Evolutionary conservation across 2,888 invertebrate genomes (phyloP).

Genomic region (Ramazzottius varieornatus): DNA sequence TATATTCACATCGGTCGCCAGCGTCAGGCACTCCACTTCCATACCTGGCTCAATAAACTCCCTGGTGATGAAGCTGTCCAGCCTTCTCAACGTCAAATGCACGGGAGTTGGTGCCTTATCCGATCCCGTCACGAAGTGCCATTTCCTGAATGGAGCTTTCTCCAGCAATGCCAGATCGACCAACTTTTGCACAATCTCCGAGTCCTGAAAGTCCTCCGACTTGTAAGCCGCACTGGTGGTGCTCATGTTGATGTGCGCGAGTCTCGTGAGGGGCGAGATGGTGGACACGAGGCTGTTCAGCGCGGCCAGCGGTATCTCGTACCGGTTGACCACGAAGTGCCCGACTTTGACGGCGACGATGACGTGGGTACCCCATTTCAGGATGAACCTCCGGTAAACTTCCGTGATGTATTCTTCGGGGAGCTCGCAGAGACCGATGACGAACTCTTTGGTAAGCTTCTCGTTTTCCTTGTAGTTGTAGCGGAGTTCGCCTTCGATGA

Average conservation of each 20-base stretch:
- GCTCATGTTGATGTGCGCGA: background rate
- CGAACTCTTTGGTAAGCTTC: background rate
- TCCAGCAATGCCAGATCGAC: background rate
- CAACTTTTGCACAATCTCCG: background rate
- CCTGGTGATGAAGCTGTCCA: background rate
- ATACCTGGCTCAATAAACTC: background rate
- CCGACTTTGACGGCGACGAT: constrained; percentile 2
- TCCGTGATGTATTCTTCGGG: background rate
- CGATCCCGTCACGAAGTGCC: background rate
- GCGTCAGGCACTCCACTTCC: background rate
- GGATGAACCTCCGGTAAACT: background rate
- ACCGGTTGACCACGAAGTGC: background rate
- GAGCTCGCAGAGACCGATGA: background rate
- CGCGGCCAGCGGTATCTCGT: background rate
- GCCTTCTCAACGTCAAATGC: background rate
- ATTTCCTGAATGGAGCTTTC: background rate
- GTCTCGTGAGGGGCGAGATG: background rate
- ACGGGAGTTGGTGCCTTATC: background rate
- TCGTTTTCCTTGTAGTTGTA: background rate
- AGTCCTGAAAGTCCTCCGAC: background rate
- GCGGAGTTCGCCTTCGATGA: background rate
- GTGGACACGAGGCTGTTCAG: background rate
- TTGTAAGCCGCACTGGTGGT: background rate
- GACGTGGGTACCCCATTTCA: background rate
- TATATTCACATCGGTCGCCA: background rate